Base-by-base conservation (phyloP, 2,113 vertebrate species). In the Barbus barbus region DNA sequence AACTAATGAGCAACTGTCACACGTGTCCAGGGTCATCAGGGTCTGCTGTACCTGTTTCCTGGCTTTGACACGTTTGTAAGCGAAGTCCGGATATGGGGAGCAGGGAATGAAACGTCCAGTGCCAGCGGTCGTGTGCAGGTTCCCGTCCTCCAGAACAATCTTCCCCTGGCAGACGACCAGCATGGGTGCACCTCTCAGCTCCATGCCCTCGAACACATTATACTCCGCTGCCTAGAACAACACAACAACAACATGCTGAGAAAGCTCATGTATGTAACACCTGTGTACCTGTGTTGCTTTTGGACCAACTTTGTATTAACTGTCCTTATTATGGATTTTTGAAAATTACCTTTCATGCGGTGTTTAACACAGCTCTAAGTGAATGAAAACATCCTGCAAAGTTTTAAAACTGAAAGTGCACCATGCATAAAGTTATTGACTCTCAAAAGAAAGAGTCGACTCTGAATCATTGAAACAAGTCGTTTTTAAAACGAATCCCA, bases 41-140 rank as follows among this genome's bases (percentile, higher is more conserved):
- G 12, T 3, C 61, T 38, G 38, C 24, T 91, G 92, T 86, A 99
- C 98, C 97, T 97, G 97, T 92, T 97, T 98, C 90, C 98, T 95
- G 91, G 98, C 97, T 92, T 99, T 98, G 87, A 99, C 94, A 28
- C 98, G 96, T 92, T 99, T 99, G 91, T 99, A 99, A 84, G 98
- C 96, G 2, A 96, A 97, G 92, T 99, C 98, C 0, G 98, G 95
- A 91, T 95, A 99, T 1, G 97, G 94, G 85, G 95, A 88, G 91
- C 97, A 95, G 87, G 97, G 96, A 81, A 98, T 95, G 92, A 97
- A 99, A 90, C 96, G 97, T 3, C 98, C 98, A 0, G 93, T 95
- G 5, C 98, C 98, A 33, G 95, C 93, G 72, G 94, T 96, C 89
- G 94, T 94, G 0, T 98, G 96, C 86, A 99, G 94, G 87, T 94